Percentiles rank a stretch among this genome's conserved stretches.
These are phyloP conservation scores for Catostylus mosaicus DNA, from an alignment of 30 jellyfish, hydroid and myxozoan genomes.

Conservation along the genomic window DNA sequence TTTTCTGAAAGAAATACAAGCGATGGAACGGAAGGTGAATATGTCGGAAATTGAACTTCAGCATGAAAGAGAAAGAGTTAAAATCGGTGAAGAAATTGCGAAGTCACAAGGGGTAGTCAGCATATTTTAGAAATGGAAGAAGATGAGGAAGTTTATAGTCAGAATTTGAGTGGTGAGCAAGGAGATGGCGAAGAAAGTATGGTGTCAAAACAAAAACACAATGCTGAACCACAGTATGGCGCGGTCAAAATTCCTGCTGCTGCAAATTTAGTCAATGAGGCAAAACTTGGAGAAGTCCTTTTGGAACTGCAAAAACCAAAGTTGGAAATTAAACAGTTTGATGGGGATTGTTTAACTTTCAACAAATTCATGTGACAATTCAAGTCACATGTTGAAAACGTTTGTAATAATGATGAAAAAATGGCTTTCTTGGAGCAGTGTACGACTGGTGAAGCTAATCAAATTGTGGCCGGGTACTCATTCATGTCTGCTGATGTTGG, in stretches of 20 bases:
- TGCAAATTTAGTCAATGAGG: neutral
- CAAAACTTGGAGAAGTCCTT: neutral
- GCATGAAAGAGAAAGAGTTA: conserved; percentile 38
- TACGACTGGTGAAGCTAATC: conserved; percentile 62
- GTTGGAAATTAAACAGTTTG: conserved; percentile 26
- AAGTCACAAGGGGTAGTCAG: conserved; percentile 28
- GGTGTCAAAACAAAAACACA: conserved; percentile 25
- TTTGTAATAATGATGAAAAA: conserved; percentile 50
- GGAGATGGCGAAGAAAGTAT: neutral
- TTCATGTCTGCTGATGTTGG: conserved; percentile 1
- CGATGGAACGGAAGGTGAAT: conserved; percentile 15
- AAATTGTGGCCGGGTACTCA: conserved; percentile 40
- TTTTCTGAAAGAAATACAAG: conserved; percentile 25
- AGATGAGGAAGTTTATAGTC: conserved; percentile 46
- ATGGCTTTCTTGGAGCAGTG: conserved; percentile 50
- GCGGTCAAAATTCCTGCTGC: neutral
- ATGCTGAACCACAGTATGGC: neutral
- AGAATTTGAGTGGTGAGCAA: neutral
- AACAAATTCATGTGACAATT: conserved; percentile 6
- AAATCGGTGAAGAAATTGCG: conserved; percentile 18
- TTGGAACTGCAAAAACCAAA: conserved; percentile 4
- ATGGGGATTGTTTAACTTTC: neutral
- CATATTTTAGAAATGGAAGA: conserved; percentile 37
- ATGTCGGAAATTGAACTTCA: conserved; percentile 40
- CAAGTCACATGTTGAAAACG: conserved; percentile 14